Conservation (phyloP, 2,113 vertebrate species). For the Lucifuga dentata region DNA sequence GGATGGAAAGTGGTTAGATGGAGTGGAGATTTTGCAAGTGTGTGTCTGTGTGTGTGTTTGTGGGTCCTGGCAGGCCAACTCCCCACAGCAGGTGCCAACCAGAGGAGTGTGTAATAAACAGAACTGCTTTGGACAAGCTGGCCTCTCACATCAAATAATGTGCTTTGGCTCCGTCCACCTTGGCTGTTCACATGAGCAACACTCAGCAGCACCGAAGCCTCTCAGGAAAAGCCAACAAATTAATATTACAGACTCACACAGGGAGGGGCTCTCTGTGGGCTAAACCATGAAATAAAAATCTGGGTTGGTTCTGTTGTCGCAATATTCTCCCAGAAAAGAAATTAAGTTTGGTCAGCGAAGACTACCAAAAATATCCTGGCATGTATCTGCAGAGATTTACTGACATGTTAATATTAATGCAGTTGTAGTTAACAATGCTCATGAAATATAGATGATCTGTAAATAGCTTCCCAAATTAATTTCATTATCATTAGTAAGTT, state of each 20-base stretch:
- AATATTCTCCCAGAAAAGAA: background rate
- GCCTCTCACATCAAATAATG: slow-evolving; percentile 80
- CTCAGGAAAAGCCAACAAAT: slow-evolving; percentile 52
- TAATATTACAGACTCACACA: slow-evolving; percentile 5
- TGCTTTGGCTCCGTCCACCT: slow-evolving; percentile 77
- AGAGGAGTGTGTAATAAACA: slow-evolving; percentile 81
- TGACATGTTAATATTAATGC: too few relatives aligned
- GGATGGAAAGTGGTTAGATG: slow-evolving; percentile 56
- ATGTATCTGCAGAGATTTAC: too few relatives aligned
- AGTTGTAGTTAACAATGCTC: too few relatives aligned
- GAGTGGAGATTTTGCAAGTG: slow-evolving; percentile 47
- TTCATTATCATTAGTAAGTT: too few relatives aligned
- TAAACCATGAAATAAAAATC: background rate
- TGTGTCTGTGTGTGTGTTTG: slow-evolving; percentile 11
- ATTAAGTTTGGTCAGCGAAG: background rate
- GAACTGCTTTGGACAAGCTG: slow-evolving; percentile 82
- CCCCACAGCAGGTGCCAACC: slow-evolving; percentile 77
- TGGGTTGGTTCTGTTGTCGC: background rate
- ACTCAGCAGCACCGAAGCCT: slow-evolving; percentile 37
- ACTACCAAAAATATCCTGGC: background rate
- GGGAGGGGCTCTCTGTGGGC: background rate
- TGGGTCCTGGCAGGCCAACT: slow-evolving; percentile 62
- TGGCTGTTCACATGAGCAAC: slow-evolving; percentile 61
- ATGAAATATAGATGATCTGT: too few relatives aligned
- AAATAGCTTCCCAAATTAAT: too few relatives aligned